Percentiles rank a stretch among this genome's conserved stretches.
These are phyloP conservation scores for Eudasyphora cyanicolor DNA, from an alignment of 2,888 invertebrate genomes.

Conservation along the genomic window DNA sequence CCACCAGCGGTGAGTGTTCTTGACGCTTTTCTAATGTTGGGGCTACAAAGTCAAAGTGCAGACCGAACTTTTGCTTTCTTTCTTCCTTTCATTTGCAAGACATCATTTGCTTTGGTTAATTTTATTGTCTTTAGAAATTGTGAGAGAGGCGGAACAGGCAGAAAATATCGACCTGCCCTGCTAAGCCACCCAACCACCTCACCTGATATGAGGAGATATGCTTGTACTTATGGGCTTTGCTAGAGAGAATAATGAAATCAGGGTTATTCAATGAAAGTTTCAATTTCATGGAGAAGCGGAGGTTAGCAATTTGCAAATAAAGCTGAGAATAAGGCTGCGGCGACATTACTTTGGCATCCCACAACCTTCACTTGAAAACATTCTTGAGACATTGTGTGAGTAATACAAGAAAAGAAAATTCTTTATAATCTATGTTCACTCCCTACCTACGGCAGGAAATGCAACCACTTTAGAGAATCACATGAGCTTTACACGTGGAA, in stretches of 20 bases:
- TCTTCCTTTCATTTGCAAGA: background rate
- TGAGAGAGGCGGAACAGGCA: background rate
- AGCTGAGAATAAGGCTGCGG: background rate
- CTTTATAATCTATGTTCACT: background rate
- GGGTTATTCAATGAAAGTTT: background rate
- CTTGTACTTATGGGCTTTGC: background rate
- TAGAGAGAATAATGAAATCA: background rate
- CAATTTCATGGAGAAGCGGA: too few species aligned
- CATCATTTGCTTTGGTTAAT: conserved; percentile 41
- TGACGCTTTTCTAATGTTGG: conserved; percentile 17
- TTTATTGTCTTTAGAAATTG: conserved; percentile 33
- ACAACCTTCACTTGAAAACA: background rate
- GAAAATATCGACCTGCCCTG: background rate
- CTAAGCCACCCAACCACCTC: too few species aligned
- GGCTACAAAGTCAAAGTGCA: conserved; percentile 61
- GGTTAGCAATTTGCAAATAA: background rate
- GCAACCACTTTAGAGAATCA: background rate
- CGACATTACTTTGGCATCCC: background rate
- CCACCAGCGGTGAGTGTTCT: conserved; percentile 29
- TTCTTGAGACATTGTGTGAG: conserved; percentile 7
- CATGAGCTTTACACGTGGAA: background rate
- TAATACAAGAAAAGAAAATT: background rate
- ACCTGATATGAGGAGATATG: background rate
- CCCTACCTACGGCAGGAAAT: background rate
- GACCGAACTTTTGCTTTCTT: conserved; percentile 62